Evolutionary conservation across 2,113 vertebrate genomes (phyloP).

Genomic region (Raja brachyura): DNA sequence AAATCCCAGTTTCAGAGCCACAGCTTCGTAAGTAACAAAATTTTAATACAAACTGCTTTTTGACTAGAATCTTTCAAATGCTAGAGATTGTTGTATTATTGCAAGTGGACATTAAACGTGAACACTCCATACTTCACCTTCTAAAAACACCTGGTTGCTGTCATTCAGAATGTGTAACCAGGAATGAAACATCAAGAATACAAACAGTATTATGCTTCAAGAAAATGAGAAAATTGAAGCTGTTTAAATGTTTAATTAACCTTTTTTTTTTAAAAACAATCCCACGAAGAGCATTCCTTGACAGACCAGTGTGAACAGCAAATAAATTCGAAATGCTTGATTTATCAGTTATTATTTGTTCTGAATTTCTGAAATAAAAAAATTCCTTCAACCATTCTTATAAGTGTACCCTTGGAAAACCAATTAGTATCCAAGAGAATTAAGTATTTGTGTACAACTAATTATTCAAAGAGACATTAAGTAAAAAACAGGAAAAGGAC

Average conservation of each 20-base stretch:
- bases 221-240: neutral
- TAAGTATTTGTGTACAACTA: neutral
- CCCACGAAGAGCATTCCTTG: neutral
- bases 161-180: neutral
- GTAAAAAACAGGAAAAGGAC: neutral
- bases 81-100: neutral
- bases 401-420: neutral
- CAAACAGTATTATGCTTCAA: neutral
- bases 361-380: neutral
- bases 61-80: neutral
- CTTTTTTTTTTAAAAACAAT: too few species aligned
- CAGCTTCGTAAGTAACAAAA: neutral
- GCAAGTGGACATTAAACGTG: neutral
- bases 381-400: neutral
- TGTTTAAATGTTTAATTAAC: too few species aligned
- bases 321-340: neutral
- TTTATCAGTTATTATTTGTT: neutral
- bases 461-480: neutral
- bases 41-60: neutral
- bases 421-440: neutral
- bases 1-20: neutral
- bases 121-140: neutral
- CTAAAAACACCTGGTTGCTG: neutral
- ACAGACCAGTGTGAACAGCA: neutral
- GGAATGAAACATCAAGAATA: neutral